These are phyloP conservation scores for Platycercus adscitus DNA, from an alignment of 2,113 vertebrate genomes.

Conservation along the genomic window DNA sequence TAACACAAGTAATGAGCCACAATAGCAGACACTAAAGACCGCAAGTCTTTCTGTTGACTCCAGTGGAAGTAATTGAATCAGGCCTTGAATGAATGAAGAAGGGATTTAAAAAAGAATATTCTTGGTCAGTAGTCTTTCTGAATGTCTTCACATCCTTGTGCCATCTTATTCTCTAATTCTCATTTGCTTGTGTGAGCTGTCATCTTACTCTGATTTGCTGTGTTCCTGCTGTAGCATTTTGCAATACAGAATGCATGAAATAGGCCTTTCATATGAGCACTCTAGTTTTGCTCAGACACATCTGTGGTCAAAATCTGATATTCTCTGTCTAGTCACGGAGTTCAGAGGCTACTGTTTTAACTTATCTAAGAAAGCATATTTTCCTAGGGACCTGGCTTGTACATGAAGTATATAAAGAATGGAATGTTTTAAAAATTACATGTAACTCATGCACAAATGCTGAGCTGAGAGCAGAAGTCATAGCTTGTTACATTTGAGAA, in stretches of 20 bases:
- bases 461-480: slow-evolving; percentile 8
- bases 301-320: slow-evolving; percentile 43
- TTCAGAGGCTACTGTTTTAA: background rate
- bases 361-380: slow-evolving; percentile 8
- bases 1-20: slow-evolving; percentile 21
- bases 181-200: slow-evolving; percentile 44
- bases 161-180: background rate
- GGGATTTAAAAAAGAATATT: slow-evolving; percentile 29
- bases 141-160: background rate
- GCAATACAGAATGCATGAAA: slow-evolving; percentile 25
- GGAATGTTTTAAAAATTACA: slow-evolving; percentile 4
- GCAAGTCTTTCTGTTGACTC: slow-evolving; percentile 47
- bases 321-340: slow-evolving; percentile 1
- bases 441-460: slow-evolving; percentile 22
- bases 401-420: background rate
- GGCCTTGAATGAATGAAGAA: slow-evolving; percentile 29
- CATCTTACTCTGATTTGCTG: slow-evolving; percentile 16
- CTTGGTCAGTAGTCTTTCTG: background rate
- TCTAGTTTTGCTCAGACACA: background rate
- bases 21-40: slow-evolving; percentile 1
- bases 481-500: background rate
- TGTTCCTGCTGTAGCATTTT: background rate
- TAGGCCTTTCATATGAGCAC: slow-evolving; percentile 12
- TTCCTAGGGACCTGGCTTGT: slow-evolving; percentile 31
- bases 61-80: slow-evolving; percentile 42